Percentiles rank a stretch among this genome's conserved stretches.
These are phyloP conservation scores for Sternarchorhynchus goeldii DNA, from an alignment of 2,797 vertebrate genomes.

Conservation along the genomic window DNA sequence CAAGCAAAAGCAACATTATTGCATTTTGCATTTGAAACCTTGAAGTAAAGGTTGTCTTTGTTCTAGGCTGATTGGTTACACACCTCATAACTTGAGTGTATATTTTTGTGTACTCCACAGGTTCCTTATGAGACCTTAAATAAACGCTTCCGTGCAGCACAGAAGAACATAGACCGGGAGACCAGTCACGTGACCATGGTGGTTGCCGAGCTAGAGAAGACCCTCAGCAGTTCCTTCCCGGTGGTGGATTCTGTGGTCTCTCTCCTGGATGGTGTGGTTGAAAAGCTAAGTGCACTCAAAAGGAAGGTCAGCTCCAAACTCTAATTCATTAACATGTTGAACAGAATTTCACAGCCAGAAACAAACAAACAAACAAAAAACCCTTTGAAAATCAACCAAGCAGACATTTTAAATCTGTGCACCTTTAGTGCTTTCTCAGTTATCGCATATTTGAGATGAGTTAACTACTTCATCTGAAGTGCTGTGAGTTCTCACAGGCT, in stretches of 20 bases:
- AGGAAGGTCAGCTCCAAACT: constrained; percentile 81
- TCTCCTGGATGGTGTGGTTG: constrained; percentile 94
- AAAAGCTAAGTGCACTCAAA: constrained; percentile 96
- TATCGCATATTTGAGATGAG: too few relatives aligned
- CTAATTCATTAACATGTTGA: background rate
- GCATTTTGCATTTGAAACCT: background rate
- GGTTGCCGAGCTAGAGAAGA: constrained; percentile 98
- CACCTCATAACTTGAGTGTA: background rate
- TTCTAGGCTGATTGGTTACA: too few relatives aligned
- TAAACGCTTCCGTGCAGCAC: constrained; percentile 95
- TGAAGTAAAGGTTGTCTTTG: background rate
- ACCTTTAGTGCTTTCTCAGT: background rate
- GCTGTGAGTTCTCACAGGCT: background rate
- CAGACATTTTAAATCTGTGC: background rate
- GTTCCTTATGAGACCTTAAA: constrained; percentile 98
- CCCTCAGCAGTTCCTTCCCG: constrained; percentile 87
- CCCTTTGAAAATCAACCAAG: background rate
- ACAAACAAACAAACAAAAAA: too few relatives aligned
- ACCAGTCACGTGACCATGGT: constrained; percentile 99
- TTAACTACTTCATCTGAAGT: background rate
- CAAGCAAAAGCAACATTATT: too few relatives aligned
- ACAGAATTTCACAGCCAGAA: background rate
- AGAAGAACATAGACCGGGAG: constrained; percentile 98
- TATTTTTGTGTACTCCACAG: constrained; percentile 64
- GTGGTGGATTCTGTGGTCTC: constrained; percentile 97